Evolutionary conservation across 1,140 invertebrate genomes (phyloP), one percentile per base, ranked within the genome.

Genomic region (Nephila pilipes): DNA sequence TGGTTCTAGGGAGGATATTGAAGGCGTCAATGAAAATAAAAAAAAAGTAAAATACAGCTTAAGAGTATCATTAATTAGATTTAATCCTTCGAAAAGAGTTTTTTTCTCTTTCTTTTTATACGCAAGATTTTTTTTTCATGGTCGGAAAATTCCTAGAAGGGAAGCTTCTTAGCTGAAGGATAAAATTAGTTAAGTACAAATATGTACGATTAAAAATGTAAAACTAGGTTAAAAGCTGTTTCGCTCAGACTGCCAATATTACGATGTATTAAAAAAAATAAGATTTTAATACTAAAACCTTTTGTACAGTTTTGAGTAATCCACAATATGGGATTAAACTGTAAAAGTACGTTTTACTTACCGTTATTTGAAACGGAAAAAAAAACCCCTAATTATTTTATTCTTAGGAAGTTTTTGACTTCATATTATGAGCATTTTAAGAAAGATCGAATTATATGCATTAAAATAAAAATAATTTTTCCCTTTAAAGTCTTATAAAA

Each of bases 11-110:
- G 60, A 85, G 75, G 90, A 46, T 85, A 90, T 90, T 46, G 88
- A 80, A 83, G 54, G 81, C 25, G 54, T 38, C n/a, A 92, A 92
- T 38, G 29, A 54, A 55, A 54, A 38, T 32, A 8, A 14, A 25
- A 81, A 85, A 65, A 69, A 92, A 65, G n/a, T 25, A 65, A 65
- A 92, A 85, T 46, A n/a, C 58, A 85, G 60, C 46, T 81, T 91
- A 83, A 92, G 75, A 75, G 32, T 85, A 85, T 54, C 80, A 85
- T 92, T 92, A 85, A 92, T 92, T 92, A 92, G 90, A 60, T 85
- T 92, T 92, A 92, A 92, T 75, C 69, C 69, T 75, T 75, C 29
- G 29, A 75, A 75, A 36, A 32, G 69, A 32, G 18, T 36, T 29
- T 14, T 32, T 69, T 69, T 29, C 12, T 69, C 10, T 10, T 81